phyloP scores from a whole-genome alignment of 2,113 vertebrate species.

The Polypterus bichir region DNA sequence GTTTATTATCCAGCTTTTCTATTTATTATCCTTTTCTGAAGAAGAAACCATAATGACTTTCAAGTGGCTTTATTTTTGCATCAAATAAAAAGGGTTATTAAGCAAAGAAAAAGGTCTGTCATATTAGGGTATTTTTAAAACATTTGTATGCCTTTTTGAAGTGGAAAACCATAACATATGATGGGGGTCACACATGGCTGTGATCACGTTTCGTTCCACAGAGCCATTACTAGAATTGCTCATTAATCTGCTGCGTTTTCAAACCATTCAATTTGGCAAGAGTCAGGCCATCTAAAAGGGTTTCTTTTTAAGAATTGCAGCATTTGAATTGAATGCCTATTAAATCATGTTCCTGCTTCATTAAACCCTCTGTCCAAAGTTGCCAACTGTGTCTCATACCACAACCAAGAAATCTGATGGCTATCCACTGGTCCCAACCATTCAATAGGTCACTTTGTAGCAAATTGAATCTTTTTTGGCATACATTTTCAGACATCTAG shows the following conservation, averaged over 20 bases:
- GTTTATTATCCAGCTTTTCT: too few relatives aligned
- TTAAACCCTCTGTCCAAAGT: conserved; percentile 44
- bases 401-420: conserved; percentile 32
- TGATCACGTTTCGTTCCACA: too few relatives aligned
- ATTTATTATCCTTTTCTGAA: conserved; percentile 5
- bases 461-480: conserved; percentile 12
- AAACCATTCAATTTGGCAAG: too few relatives aligned
- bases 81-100: conserved; percentile 6
- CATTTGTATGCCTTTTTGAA: conserved; percentile 11
- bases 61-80: conserved; percentile 11
- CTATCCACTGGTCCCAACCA: conserved; percentile 16
- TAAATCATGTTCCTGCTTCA: conserved; percentile 11
- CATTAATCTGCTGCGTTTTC: too few relatives aligned
- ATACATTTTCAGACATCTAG: conserved; percentile 22
- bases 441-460: conserved; percentile 38
- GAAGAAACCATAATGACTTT: conserved; percentile 3
- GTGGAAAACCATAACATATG: conserved; percentile 12
- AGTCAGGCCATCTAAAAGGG: too few relatives aligned
- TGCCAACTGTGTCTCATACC: conserved; percentile 27
- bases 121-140: conserved; percentile 2
- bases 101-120: conserved; percentile 2
- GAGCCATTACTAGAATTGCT: too few relatives aligned
- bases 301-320: too few relatives aligned
- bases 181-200: too few relatives aligned
- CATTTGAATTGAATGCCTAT: too few relatives aligned